These are phyloP conservation scores for Montipora sp. DNA, from an alignment of 64 coral and sea anemone species.

Conservation along the genomic window DNA sequence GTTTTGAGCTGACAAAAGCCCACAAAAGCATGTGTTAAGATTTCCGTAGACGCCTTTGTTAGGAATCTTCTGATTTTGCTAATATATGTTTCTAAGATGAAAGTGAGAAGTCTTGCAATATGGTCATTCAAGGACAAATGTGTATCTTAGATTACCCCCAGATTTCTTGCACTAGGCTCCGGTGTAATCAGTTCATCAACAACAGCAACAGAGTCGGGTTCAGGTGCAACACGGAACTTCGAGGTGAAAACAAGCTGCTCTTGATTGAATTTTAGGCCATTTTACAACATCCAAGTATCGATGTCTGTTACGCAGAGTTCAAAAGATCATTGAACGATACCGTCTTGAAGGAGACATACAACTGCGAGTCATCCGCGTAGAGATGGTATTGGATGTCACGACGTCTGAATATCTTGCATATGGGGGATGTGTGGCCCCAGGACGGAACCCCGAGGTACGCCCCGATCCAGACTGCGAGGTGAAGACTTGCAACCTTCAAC, in stretches of 20 bases:
- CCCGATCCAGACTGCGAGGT: neutral
- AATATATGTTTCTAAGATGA: too few species aligned
- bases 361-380: too few species aligned
- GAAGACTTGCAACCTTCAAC: neutral
- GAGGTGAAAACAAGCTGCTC: slow-evolving; percentile 25
- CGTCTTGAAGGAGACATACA: slow-evolving; percentile 29
- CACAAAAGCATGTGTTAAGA: too few species aligned
- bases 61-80: too few species aligned
- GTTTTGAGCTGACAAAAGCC: too few species aligned
- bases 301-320: slow-evolving; percentile 22
- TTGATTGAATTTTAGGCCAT: slow-evolving; percentile 41
- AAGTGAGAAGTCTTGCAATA: neutral
- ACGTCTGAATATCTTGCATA: too few species aligned
- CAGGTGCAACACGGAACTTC: neutral
- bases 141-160: neutral
- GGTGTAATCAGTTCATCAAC: neutral
- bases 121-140: neutral
- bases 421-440: too few species aligned
- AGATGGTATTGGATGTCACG: too few species aligned
- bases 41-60: neutral
- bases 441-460: too few species aligned
- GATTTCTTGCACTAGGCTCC: neutral
- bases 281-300: slow-evolving; percentile 29
- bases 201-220: neutral
- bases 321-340: neutral